Evolutionary conservation across 2,113 vertebrate species (phyloP), one percentile per base, ranked within the genome.

Genomic region (Todiramphus chloris): DNA sequence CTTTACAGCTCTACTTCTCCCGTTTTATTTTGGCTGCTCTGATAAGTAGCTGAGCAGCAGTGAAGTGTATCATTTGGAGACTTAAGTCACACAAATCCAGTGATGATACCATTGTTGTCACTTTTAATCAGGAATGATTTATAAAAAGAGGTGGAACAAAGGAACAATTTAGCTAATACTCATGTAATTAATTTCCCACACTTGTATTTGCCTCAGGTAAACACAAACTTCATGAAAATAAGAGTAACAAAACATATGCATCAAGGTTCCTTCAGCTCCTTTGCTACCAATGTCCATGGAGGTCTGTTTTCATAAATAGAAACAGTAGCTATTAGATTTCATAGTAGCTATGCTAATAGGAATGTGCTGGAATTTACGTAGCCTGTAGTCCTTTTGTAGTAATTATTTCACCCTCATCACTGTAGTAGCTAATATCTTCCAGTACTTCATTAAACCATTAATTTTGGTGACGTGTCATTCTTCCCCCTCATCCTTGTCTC

Each of bases 151-250:
- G 66, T 91, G 87, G 91, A 96, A 87, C 84, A 85, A 72, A 96
- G 88, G 46, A 91, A 73, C 28, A 93, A 35, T 89, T 85, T 70
- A 94, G 92, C 37, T 91, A 74, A 94, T 94, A 62, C 20, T 96
- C 81, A 53, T 95, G 89, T 96, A 83, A 94, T 96, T 96, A 84
- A 89, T 96, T 96, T 96, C 93, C 83, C 83, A 93, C 95, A 92
- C 94, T 96, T 96, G 87, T 96, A 94, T 97, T 95, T 97, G 90
- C 95, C 96, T 95, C 92, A 95, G 91, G 96, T 96, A 97, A 94
- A 96, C 94, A 94, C 86, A 96, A 95, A 96, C 94, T 91, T 96
- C 87, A 75, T 94, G 96, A 97, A 96, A 96, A 94, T 96, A 94
- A 91, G 94, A 94, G 83, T 96, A 96, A 97, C 96, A 97, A 97